Conservation (phyloP, 2,113 vertebrate genomes). For the Dicentrarchus labrax region DNA sequence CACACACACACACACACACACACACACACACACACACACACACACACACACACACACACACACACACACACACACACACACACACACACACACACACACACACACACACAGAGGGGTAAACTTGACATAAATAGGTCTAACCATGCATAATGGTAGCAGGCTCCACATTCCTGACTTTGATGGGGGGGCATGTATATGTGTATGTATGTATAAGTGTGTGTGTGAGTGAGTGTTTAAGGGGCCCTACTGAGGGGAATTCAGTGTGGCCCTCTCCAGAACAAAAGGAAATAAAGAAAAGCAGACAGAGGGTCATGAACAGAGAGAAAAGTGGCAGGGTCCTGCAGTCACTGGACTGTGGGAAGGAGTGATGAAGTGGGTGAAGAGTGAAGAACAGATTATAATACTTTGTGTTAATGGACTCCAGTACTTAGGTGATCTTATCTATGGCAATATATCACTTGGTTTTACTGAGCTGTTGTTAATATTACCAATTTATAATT, state of each 20-base stretch:
- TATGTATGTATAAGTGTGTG: slow-evolving; percentile 15
- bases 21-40: slow-evolving; percentile 17
- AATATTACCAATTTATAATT: neutral
- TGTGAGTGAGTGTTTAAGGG: slow-evolving; percentile 31
- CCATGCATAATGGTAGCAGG: slow-evolving; percentile 56
- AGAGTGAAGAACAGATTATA: slow-evolving; percentile 14
- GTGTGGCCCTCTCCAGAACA: slow-evolving; percentile 39
- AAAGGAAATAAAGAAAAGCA: slow-evolving; percentile 56
- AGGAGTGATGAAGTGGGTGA: slow-evolving; percentile 8
- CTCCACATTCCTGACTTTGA: slow-evolving; percentile 75
- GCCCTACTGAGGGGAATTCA: slow-evolving; percentile 24
- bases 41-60: neutral
- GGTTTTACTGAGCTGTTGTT: neutral
- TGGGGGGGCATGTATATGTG: slow-evolving; percentile 48
- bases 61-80: no score
- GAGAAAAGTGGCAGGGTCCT: slow-evolving; percentile 23
- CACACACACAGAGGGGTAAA: slow-evolving; percentile 27
- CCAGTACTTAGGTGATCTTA: neutral
- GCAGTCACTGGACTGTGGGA: slow-evolving; percentile 12
- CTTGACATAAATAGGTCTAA: slow-evolving; percentile 61
- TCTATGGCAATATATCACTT: neutral
- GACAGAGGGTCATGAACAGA: slow-evolving; percentile 44
- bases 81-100: neutral
- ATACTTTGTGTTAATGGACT: neutral
- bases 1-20: slow-evolving; percentile 10